Evolutionary conservation across 2,113 vertebrate genomes (phyloP), one percentile per base, ranked within the genome.

Genomic region (Barbus barbus): DNA sequence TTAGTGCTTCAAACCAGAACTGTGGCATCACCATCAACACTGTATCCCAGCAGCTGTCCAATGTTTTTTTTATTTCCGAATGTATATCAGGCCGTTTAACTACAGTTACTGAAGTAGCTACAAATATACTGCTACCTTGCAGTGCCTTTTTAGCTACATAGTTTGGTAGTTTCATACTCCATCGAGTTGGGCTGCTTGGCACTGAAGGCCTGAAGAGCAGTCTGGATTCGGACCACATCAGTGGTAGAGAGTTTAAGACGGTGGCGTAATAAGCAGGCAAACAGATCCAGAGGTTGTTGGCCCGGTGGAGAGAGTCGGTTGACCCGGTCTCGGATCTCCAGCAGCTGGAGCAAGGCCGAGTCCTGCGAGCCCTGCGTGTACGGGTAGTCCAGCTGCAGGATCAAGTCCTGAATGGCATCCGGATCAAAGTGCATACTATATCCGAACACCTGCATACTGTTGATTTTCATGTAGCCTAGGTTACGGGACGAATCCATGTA

Each of bases 391-490:
- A 95, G 91, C 91, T 96, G 95, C 78, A 95, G 86, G 87, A 96
- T 95, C 88, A 96, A 85, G 89, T 96, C 95, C 89, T 95, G 95
- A 90, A 96, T 95, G 11, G 95, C 95, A 5, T 95, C 95, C 0
- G 95, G 93, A 92, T 96, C 95, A 91, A 96, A 96, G 91, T 96
- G 95, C 95, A 95, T 95, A 87, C 95, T 95, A 60, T 95, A 96
- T 67, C 95, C 95, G 11, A 94, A 95, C 75, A 95, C 94, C 91
- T 95, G 94, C 91, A 95, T 94, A 87, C 92, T 92, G 89, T 94
- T 95, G 81, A 96, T 95, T 91, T 96, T 96, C 95, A 96, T 96
- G 89, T 95, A 95, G 89, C 95, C 95, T 9, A 95, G 90, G 84
- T 95, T 95, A 1, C 87, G 86, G 3, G 92, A 93, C 0, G 94